Conservation (phyloP, 1,140 invertebrate species). For the Mamestra configurata region DNA sequence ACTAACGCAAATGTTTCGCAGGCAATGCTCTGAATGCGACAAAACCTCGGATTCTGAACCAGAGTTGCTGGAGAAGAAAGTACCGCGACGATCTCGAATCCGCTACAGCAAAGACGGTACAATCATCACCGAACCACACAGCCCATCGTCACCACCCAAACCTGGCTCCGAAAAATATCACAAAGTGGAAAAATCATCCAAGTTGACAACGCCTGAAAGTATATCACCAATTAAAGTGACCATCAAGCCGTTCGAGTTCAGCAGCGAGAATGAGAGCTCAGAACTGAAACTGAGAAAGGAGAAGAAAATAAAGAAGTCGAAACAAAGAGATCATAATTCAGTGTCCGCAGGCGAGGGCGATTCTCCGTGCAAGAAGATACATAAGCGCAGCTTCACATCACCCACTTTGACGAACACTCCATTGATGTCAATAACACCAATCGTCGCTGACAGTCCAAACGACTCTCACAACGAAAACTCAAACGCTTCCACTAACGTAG, state of each 20-base stretch:
- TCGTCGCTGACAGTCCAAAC: conserved; percentile 85
- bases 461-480: conserved; percentile 84
- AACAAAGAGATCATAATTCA: conserved; percentile 68
- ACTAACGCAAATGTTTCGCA: conserved; percentile 68
- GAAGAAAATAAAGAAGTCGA: conserved; percentile 75
- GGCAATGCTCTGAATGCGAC: conserved; percentile 96
- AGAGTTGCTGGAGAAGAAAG: conserved; percentile 92
- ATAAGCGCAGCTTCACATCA: conserved; percentile 85
- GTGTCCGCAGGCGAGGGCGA: conserved; percentile 67
- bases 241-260: conserved; percentile 89
- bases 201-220: conserved; percentile 68
- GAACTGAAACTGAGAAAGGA: conserved; percentile 79
- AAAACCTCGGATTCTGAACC: conserved; percentile 94
- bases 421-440: conserved; percentile 86
- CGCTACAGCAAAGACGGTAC: conserved; percentile 92
- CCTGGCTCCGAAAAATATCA: conserved; percentile 66
- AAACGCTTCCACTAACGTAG: conserved; percentile 65
- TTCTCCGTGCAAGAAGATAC: conserved; percentile 76
- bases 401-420: conserved; percentile 85
- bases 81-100: conserved; percentile 92
- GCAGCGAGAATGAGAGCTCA: conserved; percentile 70
- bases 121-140: conserved; percentile 76
- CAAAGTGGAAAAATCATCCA: conserved; percentile 69
- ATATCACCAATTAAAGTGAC: conserved; percentile 89
- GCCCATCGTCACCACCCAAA: conserved; percentile 75